A percentile compares a stretch with the other conserved stretches of the same genome.
phyloP scores from a whole-genome alignment of 2,113 vertebrate species.

The Mola mola region DNA sequence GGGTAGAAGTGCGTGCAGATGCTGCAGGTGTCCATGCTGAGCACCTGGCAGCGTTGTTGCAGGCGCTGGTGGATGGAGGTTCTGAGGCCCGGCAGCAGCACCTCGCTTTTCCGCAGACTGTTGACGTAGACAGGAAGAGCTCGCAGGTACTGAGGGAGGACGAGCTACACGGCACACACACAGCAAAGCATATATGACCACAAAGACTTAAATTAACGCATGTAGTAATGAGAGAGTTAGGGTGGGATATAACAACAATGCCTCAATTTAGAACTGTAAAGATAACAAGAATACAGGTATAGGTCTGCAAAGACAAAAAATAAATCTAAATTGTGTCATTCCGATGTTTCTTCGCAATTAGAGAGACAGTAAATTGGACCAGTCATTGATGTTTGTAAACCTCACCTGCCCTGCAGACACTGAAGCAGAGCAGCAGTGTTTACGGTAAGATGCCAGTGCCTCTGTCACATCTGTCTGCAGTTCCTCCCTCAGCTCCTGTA shows the following conservation, averaged over 20 bases:
- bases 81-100: constrained; percentile 80
- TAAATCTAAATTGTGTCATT: too few relatives aligned
- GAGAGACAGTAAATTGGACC: too few relatives aligned
- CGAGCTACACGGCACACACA: constrained; percentile 67
- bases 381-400: not conserved
- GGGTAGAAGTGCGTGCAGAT: constrained; percentile 81
- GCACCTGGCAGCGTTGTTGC: constrained; percentile 75
- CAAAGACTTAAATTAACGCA: too few relatives aligned
- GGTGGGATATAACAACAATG: too few relatives aligned
- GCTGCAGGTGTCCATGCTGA: constrained; percentile 74
- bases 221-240: too few relatives aligned
- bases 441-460: constrained; percentile 78
- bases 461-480: constrained; percentile 78
- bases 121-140: constrained; percentile 82
- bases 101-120: constrained; percentile 84
- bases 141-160: constrained; percentile 81
- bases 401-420: constrained; percentile 80
- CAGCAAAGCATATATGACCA: not conserved
- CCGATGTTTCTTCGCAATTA: too few relatives aligned
- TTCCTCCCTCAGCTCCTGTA: constrained; percentile 80
- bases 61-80: constrained; percentile 80
- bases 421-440: constrained; percentile 78
- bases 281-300: too few relatives aligned
- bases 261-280: too few relatives aligned
- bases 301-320: too few relatives aligned